Evolutionary conservation across 1,140 invertebrate species (phyloP).

Genomic region (Colletes gigas): DNA sequence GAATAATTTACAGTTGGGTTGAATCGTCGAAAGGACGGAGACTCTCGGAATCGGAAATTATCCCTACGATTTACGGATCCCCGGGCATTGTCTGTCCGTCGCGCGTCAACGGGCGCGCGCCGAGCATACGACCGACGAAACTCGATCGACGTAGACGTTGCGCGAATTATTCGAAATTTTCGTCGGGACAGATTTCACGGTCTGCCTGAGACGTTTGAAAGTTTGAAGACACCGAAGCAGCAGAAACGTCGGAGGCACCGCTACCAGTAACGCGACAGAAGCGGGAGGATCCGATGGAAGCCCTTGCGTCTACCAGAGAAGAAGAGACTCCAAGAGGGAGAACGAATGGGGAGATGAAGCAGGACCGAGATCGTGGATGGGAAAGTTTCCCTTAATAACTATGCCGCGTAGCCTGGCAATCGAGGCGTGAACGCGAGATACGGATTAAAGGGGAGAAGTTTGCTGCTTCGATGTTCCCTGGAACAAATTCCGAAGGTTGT

Average conservation of each 20-base stretch:
- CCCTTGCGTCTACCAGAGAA: conserved; percentile 11
- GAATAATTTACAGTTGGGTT: neutral
- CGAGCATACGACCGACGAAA: no score
- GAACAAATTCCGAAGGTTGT: conserved; percentile 56
- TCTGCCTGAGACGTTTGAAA: conserved; percentile 70
- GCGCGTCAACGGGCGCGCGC: neutral
- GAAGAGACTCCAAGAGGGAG: neutral
- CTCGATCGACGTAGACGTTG: conserved; percentile 49
- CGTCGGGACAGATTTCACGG: conserved; percentile 69
- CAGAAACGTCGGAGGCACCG: conserved; percentile 26
- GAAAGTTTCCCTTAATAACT: conserved; percentile 73
- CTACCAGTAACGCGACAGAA: conserved; percentile 5
- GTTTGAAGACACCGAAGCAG: conserved; percentile 65
- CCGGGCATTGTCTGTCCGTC: conserved; percentile 42
- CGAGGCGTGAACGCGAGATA: conserved; percentile 72
- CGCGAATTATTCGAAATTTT: conserved; percentile 64
- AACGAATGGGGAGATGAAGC: neutral
- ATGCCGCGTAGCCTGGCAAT: conserved; percentile 66
- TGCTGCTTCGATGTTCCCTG: conserved; percentile 36
- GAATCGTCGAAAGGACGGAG: conserved; percentile 20
- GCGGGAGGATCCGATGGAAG: conserved; percentile 9
- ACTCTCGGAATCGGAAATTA: conserved; percentile 10
- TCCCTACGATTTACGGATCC: conserved; percentile 44
- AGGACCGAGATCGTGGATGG: conserved; percentile 42
- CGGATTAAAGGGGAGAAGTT: conserved; percentile 71